phyloP scores from a whole-genome alignment of 2,888 invertebrate genomes.

The Diaprepes abbreviatus region DNA sequence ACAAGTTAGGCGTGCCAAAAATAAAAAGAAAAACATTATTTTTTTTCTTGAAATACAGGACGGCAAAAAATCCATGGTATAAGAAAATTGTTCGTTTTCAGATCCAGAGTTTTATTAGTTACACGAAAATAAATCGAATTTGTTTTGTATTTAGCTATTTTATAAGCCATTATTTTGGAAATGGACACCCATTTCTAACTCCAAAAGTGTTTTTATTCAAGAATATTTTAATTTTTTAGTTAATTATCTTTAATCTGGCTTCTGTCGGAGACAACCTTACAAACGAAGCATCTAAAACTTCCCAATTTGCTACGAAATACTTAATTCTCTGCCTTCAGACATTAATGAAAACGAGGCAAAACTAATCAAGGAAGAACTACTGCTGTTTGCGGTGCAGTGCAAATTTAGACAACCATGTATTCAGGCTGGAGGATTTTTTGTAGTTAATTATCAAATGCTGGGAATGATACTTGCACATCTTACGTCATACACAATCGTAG shows the following conservation, averaged over 20 bases:
- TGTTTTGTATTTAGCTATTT: too few species aligned
- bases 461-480: slow-evolving; percentile 55
- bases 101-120: too few species aligned
- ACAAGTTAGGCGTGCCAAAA: too few species aligned
- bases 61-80: too few species aligned
- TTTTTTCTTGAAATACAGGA: too few species aligned
- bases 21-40: too few species aligned
- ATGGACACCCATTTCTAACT: too few species aligned
- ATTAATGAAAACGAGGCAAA: slow-evolving; percentile 32
- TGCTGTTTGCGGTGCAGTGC: slow-evolving; percentile 51
- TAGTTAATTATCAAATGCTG: slow-evolving; percentile 52
- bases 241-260: slow-evolving; percentile 50
- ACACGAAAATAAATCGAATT: too few species aligned
- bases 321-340: slow-evolving; percentile 48
- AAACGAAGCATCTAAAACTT: slow-evolving; percentile 51
- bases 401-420: slow-evolving; percentile 50
- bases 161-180: too few species aligned
- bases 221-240: slow-evolving; percentile 44
- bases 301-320: slow-evolving; percentile 51
- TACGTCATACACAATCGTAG: slow-evolving; percentile 57
- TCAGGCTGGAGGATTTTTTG: slow-evolving; percentile 56
- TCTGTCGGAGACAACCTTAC: slow-evolving; percentile 50
- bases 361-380: slow-evolving; percentile 47
- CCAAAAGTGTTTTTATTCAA: too few species aligned
- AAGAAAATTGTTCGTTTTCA: too few species aligned